phyloP scores from a whole-genome alignment of 2,797 vertebrate genomes.

The Anguilla obscura region DNA sequence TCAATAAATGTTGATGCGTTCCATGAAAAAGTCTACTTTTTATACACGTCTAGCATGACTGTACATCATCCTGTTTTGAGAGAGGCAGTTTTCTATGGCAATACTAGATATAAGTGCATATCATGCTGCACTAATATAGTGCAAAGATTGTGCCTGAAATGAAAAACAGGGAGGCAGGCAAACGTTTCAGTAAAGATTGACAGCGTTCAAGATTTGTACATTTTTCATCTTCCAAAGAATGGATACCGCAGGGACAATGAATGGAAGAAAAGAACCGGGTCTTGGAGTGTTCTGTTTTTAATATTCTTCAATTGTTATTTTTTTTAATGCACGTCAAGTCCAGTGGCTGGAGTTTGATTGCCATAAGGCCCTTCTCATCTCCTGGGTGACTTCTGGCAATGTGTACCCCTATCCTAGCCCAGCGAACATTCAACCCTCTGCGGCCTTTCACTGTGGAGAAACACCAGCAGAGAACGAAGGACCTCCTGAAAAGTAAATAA shows the following conservation, averaged over 20 bases:
- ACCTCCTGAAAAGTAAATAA: neutral
- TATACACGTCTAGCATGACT: conserved; percentile 60
- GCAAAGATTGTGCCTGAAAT: conserved; percentile 88
- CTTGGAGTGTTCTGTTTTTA: neutral
- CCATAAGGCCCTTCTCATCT: conserved; percentile 62
- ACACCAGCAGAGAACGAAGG: neutral
- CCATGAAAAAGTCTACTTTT: conserved; percentile 14
- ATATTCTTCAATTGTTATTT: conserved; percentile 34
- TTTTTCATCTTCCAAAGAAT: conserved; percentile 71
- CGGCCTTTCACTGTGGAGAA: neutral
- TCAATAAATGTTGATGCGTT: conserved; percentile 50
- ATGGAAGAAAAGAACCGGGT: conserved; percentile 54
- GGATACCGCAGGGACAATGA: conserved; percentile 71
- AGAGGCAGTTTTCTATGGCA: conserved; percentile 91
- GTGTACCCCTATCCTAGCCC: conserved; percentile 63
- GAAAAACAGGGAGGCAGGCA: conserved; percentile 79
- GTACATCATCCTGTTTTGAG: conserved; percentile 68
- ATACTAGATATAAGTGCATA: conserved; percentile 88
- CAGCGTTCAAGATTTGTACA: conserved; percentile 68
- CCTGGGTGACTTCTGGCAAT: conserved; percentile 71
- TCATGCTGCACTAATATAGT: conserved; percentile 99
- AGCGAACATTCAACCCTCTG: conserved; percentile 49
- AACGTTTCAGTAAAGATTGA: conserved; percentile 74
- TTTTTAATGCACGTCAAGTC: neutral
- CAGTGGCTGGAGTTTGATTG: conserved; percentile 59